phyloP scores from a whole-genome alignment of 2,797 vertebrate species.

The Heteromormyrus szaboi region DNA sequence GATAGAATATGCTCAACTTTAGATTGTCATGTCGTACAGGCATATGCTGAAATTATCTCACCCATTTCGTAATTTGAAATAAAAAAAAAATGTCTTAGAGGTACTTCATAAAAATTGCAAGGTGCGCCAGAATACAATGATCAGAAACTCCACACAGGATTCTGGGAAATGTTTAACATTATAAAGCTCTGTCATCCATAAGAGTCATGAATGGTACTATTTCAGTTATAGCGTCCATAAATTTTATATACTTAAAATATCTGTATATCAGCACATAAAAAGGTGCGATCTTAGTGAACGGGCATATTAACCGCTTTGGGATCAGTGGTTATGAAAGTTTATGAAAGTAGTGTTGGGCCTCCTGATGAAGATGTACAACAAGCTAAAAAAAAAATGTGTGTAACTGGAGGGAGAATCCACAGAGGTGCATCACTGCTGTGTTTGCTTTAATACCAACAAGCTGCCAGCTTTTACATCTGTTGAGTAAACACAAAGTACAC shows the following conservation, averaged over 20 bases:
- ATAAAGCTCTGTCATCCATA: not conserved
- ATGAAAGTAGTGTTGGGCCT: not conserved
- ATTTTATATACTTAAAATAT: not conserved
- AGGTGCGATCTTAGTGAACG: not conserved
- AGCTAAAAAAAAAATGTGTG: conserved; percentile 28
- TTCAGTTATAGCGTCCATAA: not conserved
- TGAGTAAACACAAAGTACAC: too few relatives aligned
- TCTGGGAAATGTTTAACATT: not conserved
- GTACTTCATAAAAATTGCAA: not conserved
- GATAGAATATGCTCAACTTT: not conserved
- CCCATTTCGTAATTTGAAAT: not conserved
- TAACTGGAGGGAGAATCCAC: not conserved
- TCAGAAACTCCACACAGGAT: not conserved
- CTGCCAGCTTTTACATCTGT: not conserved
- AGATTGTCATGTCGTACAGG: not conserved
- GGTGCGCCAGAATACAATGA: not conserved
- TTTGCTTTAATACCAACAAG: not conserved
- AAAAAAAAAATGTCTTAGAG: not conserved
- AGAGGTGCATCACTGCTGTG: not conserved
- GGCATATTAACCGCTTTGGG: not conserved
- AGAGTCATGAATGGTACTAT: not conserved
- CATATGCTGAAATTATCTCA: not conserved
- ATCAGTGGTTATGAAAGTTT: not conserved
- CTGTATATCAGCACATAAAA: not conserved
- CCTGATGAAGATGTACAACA: conserved; percentile 40